These are phyloP conservation scores for Dendrolimus kikuchii DNA, from an alignment of 1,140 invertebrate species.

Conservation along the genomic window DNA sequence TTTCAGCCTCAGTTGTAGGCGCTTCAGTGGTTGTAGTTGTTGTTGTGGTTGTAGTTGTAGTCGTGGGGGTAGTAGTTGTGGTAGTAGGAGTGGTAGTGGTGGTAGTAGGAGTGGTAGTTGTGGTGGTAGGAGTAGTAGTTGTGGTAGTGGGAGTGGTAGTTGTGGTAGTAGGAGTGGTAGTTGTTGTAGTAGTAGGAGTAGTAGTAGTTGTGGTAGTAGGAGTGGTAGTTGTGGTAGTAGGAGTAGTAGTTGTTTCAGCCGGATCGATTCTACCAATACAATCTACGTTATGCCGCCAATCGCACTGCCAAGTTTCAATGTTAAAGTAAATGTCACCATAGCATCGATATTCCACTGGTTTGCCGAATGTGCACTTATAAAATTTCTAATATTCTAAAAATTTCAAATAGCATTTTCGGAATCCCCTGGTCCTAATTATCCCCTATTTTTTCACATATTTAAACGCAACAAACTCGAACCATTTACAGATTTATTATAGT, in stretches of 20 bases:
- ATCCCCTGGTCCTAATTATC: no score
- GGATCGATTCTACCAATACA: slow-evolving; percentile 51
- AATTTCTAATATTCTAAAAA: slow-evolving; percentile 44
- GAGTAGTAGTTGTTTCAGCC: slow-evolving; percentile 1
- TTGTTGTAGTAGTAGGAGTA: slow-evolving; percentile 8
- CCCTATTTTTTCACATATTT: no score
- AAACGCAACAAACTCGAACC: no score
- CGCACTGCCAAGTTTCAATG: slow-evolving; percentile 65
- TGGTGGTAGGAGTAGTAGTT: slow-evolving; percentile 5
- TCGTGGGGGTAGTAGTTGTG: slow-evolving; percentile 6
- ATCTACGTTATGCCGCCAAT: slow-evolving; percentile 69
- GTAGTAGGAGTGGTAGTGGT: slow-evolving; percentile 6
- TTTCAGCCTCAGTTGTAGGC: slow-evolving; percentile 6
- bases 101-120: slow-evolving; percentile 7
- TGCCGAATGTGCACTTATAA: slow-evolving; percentile 72
- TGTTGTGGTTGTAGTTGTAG: slow-evolving; percentile 9
- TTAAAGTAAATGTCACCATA: slow-evolving; percentile 73
- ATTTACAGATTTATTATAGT: no score
- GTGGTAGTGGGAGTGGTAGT: slow-evolving; percentile 8
- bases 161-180: slow-evolving; percentile 10
- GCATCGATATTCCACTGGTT: slow-evolving; percentile 65
- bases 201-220: slow-evolving; percentile 8
- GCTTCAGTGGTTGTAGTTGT: slow-evolving; percentile 3
- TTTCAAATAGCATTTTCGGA: no score
- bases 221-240: slow-evolving; percentile 4